Evolutionary conservation across 2,113 vertebrate species (phyloP), one percentile per base, ranked within the genome.

Genomic region (Anguilla japonica): DNA sequence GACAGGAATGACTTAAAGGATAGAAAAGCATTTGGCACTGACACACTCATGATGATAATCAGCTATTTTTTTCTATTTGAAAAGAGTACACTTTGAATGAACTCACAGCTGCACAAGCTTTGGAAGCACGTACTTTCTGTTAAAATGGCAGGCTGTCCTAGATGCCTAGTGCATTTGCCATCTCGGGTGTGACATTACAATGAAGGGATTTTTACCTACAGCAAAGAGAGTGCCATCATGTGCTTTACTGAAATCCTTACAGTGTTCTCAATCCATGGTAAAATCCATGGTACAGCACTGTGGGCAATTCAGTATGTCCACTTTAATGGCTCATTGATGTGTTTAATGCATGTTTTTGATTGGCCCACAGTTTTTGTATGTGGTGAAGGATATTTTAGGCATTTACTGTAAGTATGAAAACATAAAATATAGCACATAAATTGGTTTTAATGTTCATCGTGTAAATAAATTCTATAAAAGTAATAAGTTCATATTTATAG

Each of bases 11-110:
- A 75, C 71, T 34, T 34, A 75, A 75, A 75, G 18, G 18, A 67
- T 20, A 67, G 60, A 67, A 67, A 75, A 26, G 1, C 8, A 34
- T 75, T 75, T 75, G 71, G n/a, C n/a, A 34, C 4, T 75, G n/a
- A 75, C 9, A 75, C 11, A 75, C 71, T 75, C 9, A n/a, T 9
- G 26, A 75, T 75, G 26, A 75, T 75, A n/a, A 75, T 13, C n/a
- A 75, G 71, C 71, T 75, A n/a, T 34, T 75, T 75, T 75, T 75
- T 75, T 75, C n/a, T 75, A 75, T 75, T 75, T 75, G 71, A 75
- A 75, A 75, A 13, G 71, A 13, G 71, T 34, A 75, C 8, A 75
- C n/a, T 75, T 75, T 29, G 29, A 75, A 75, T 75, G 5, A 75
- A 75, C 71, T 20, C 20, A 5, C 63, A 71, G 63, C 57, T 67